These are phyloP conservation scores for Tetramorium bicarinatum DNA, from an alignment of 2,888 invertebrate genomes.

Conservation along the genomic window DNA sequence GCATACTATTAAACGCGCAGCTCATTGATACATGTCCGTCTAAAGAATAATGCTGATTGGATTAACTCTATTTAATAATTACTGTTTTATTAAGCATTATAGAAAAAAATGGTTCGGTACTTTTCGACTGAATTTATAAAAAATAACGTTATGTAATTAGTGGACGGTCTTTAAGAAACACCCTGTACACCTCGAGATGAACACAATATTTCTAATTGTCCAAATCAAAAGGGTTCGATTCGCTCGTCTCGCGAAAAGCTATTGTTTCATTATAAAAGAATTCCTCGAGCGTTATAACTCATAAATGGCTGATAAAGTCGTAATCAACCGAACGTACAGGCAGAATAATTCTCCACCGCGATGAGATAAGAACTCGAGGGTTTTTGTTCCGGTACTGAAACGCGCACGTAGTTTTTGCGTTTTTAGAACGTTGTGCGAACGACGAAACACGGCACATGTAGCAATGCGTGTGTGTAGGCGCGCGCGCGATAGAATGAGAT, in stretches of 20 bases:
- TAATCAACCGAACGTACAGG: not conserved
- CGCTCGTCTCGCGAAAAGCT: constrained; percentile 7
- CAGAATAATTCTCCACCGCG: not conserved
- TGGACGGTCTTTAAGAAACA: too few species aligned
- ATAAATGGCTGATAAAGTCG: constrained; percentile 6
- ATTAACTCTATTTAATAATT: too few species aligned
- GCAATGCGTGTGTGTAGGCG: not conserved
- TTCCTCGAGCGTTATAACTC: not conserved
- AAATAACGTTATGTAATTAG: too few species aligned
- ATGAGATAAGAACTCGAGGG: not conserved
- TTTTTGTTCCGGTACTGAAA: constrained; percentile 10
- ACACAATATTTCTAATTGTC: not conserved
- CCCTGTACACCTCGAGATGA: too few species aligned
- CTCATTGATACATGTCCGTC: too few species aligned
- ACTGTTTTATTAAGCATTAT: too few species aligned
- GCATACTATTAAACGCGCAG: too few species aligned
- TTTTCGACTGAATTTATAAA: too few species aligned
- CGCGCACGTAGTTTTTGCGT: not conserved
- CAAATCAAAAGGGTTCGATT: not conserved
- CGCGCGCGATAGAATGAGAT: constrained; percentile 10
- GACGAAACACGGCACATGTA: not conserved
- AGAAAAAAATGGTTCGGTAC: not conserved
- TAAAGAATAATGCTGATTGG: too few species aligned
- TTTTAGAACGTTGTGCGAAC: not conserved
- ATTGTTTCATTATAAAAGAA: not conserved